Percentiles rank a stretch among this genome's conserved stretches.
These are phyloP conservation scores for Synanthedon tipuliformis DNA, from an alignment of 2,888 invertebrate genomes.

Conservation along the genomic window DNA sequence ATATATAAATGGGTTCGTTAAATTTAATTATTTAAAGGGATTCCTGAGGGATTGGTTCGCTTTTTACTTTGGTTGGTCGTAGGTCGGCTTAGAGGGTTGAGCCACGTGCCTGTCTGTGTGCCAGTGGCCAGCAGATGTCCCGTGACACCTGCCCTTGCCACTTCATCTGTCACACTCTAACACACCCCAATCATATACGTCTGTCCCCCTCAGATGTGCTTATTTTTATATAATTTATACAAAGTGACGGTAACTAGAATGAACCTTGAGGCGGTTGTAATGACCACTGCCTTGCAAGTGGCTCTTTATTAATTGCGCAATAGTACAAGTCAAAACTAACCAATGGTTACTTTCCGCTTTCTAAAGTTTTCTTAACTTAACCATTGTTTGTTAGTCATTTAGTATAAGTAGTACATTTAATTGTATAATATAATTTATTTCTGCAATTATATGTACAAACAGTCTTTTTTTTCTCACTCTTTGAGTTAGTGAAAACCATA, in stretches of 20 bases:
- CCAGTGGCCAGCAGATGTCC: slow-evolving; percentile 63
- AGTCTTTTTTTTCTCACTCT: no score
- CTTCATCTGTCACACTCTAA: slow-evolving; percentile 50
- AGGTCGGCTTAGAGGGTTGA: slow-evolving; percentile 58
- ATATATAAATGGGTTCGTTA: neutral
- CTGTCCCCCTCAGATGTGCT: slow-evolving; percentile 52
- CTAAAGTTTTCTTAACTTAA: no score
- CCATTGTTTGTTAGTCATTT: no score
- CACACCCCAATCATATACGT: slow-evolving; percentile 27
- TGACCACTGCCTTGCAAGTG: slow-evolving; percentile 28
- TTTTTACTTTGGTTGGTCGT: slow-evolving; percentile 44
- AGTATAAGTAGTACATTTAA: no score
- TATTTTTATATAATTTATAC: slow-evolving; percentile 70
- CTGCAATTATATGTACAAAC: no score
- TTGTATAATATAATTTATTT: no score
- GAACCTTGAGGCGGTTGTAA: slow-evolving; percentile 58
- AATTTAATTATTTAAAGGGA: neutral
- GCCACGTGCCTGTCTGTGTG: slow-evolving; percentile 56
- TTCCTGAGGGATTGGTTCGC: slow-evolving; percentile 33
- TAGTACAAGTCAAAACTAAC: neutral
- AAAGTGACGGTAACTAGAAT: slow-evolving; percentile 66
- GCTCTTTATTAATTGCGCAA: slow-evolving; percentile 37
- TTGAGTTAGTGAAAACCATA: no score
- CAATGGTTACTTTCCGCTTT: neutral
- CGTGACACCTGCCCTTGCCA: slow-evolving; percentile 66